These are phyloP conservation scores for Choloepus hoffmanni DNA, from an alignment of 2,113 vertebrate genomes.

Conservation along the genomic window DNA sequence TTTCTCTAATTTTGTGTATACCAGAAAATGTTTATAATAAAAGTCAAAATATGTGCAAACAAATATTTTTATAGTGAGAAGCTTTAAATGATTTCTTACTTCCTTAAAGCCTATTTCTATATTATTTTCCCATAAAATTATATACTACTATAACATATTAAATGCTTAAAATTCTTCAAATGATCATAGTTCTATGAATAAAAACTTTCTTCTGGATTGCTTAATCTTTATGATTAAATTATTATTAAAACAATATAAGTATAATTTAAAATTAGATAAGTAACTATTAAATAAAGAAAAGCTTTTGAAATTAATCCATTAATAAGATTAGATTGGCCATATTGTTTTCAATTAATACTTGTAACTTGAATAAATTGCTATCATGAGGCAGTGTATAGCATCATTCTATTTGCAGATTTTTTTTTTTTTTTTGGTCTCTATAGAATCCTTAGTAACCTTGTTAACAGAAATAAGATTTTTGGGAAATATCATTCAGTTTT, in stretches of 20 bases:
- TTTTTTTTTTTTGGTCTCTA: background rate
- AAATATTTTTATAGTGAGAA: background rate
- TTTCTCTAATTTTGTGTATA: background rate
- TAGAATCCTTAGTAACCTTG: background rate
- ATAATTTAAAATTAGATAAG: slow-evolving; percentile 12
- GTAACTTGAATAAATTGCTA: background rate
- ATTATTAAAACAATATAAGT: background rate
- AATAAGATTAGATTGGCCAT: background rate
- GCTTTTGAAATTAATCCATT: background rate
- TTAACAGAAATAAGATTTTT: background rate
- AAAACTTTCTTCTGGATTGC: background rate
- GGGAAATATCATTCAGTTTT: background rate
- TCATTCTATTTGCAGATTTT: background rate
- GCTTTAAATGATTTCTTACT: background rate
- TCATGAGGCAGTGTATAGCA: background rate
- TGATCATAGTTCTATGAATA: background rate
- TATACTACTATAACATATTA: background rate
- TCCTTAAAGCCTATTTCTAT: background rate
- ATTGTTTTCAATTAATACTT: background rate
- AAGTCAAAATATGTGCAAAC: background rate
- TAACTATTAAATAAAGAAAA: background rate
- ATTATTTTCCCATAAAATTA: background rate
- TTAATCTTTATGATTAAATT: background rate
- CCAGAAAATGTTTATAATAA: background rate
- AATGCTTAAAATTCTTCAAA: background rate